A percentile compares a stretch with the other conserved stretches of the same genome.
phyloP scores from a whole-genome alignment of 2,797 vertebrate genomes.

The Argyrosomus regius region DNA sequence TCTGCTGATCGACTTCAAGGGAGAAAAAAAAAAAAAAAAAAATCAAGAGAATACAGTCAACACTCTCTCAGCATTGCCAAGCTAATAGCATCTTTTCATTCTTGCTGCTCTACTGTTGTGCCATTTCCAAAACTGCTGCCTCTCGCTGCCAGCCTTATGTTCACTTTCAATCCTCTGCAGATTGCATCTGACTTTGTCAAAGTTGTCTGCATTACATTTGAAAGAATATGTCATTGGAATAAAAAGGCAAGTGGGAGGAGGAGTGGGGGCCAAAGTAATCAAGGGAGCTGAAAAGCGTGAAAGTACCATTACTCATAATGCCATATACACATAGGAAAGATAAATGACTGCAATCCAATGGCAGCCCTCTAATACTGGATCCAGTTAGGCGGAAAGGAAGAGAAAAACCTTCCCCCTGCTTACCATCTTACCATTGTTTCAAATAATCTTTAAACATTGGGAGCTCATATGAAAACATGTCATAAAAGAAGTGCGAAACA shows the following conservation, averaged over 20 bases:
- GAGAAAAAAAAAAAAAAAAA: neutral
- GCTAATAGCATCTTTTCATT: slow-evolving; percentile 38
- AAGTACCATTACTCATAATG: slow-evolving; percentile 87
- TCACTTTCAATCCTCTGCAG: slow-evolving; percentile 47
- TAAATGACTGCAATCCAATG: slow-evolving; percentile 82
- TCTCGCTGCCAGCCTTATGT: slow-evolving; percentile 22
- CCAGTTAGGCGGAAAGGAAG: slow-evolving; percentile 70
- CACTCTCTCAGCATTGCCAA: neutral
- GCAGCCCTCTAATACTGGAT: slow-evolving; percentile 77
- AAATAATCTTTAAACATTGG: slow-evolving; percentile 47
- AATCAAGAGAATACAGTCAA: slow-evolving; percentile 11
- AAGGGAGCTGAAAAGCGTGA: slow-evolving; percentile 83
- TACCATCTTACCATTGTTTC: slow-evolving; percentile 61
- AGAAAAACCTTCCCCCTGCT: slow-evolving; percentile 59
- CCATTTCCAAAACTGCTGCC: slow-evolving; percentile 37
- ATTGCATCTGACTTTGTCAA: slow-evolving; percentile 78
- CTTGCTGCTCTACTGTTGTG: slow-evolving; percentile 21
- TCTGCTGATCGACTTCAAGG: slow-evolving; percentile 11
- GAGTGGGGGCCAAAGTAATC: slow-evolving; percentile 81
- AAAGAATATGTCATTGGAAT: slow-evolving; percentile 78
- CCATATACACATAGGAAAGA: slow-evolving; percentile 81
- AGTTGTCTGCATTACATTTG: slow-evolving; percentile 74
- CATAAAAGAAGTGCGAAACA: slow-evolving; percentile 22
- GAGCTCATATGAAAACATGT: slow-evolving; percentile 15
- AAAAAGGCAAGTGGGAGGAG: slow-evolving; percentile 74